phyloP scores from a whole-genome alignment of 2,113 vertebrate species.

The Aegithalos caudatus region DNA sequence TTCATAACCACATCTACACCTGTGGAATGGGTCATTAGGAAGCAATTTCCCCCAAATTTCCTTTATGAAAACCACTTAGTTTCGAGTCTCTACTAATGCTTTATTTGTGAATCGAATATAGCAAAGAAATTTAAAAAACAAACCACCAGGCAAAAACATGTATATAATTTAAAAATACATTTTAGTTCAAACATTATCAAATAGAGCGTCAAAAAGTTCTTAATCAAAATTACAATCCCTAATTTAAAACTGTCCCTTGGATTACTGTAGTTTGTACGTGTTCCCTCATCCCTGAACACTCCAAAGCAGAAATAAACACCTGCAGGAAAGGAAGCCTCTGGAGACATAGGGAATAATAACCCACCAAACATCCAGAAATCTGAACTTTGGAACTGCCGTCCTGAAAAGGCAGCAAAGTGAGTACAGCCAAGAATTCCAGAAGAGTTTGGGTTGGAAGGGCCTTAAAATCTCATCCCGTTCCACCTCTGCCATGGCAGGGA shows the following conservation, averaged over 20 bases:
- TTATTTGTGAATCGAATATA: not conserved
- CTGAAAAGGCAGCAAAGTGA: not conserved
- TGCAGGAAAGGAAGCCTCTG: not conserved
- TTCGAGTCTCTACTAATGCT: not conserved
- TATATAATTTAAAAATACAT: not conserved
- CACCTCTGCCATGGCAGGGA: not conserved
- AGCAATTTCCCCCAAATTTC: not conserved
- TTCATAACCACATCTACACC: too few relatives aligned
- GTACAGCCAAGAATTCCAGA: not conserved
- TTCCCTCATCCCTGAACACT: too few relatives aligned
- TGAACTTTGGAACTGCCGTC: not conserved
- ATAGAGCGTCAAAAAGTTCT: fast-evolving
- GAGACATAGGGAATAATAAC: not conserved
- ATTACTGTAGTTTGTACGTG: not conserved
- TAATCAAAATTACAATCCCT: not conserved
- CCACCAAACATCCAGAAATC: not conserved
- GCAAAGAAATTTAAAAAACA: not conserved
- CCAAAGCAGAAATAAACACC: not conserved
- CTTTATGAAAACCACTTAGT: not conserved
- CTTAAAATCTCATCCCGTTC: fast-evolving
- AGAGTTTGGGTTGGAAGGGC: not conserved
- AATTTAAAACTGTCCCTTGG: fast-evolving
- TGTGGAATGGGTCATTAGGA: not conserved
- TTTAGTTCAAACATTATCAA: not conserved
- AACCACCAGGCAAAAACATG: not conserved